phyloP scores from a whole-genome alignment of 1,140 invertebrate genomes.

The Palaemon carinicauda region DNA sequence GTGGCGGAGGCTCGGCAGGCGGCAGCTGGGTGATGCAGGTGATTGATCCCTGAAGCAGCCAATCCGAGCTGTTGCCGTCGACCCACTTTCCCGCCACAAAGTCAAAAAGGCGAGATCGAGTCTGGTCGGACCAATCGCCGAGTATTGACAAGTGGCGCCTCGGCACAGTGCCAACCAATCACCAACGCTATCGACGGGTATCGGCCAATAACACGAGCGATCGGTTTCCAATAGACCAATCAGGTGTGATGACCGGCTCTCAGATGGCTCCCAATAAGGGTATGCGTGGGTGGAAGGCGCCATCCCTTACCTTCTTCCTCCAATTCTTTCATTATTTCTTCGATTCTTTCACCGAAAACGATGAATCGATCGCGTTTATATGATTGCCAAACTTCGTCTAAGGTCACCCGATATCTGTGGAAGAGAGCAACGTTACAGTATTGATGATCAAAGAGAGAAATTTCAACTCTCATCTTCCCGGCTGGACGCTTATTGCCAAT shows the following conservation, averaged over 20 bases:
- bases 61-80: conserved; percentile 35
- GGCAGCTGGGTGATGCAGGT: conserved; percentile 36
- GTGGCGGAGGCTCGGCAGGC: background rate
- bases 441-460: too few species aligned
- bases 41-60: conserved; percentile 33
- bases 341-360: background rate
- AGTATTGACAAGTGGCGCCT: conserved; percentile 42
- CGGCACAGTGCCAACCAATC: conserved; percentile 45
- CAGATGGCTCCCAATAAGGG: conserved; percentile 17
- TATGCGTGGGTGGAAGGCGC: conserved; percentile 14
- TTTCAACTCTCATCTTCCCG: too few species aligned
- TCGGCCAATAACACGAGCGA: conserved; percentile 52
- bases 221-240: conserved; percentile 56
- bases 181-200: conserved; percentile 39
- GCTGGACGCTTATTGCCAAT: too few species aligned
- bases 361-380: background rate
- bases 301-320: background rate
- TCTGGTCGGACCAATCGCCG: conserved; percentile 21
- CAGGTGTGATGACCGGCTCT: conserved; percentile 36
- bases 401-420: too few species aligned
- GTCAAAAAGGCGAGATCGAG: conserved; percentile 42
- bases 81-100: conserved; percentile 44
- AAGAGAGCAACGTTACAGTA: too few species aligned
- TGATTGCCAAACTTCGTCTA: too few species aligned
- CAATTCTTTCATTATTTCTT: background rate